phyloP scores from a whole-genome alignment of 2,888 invertebrate genomes.

The Acanthopleura granulata region DNA sequence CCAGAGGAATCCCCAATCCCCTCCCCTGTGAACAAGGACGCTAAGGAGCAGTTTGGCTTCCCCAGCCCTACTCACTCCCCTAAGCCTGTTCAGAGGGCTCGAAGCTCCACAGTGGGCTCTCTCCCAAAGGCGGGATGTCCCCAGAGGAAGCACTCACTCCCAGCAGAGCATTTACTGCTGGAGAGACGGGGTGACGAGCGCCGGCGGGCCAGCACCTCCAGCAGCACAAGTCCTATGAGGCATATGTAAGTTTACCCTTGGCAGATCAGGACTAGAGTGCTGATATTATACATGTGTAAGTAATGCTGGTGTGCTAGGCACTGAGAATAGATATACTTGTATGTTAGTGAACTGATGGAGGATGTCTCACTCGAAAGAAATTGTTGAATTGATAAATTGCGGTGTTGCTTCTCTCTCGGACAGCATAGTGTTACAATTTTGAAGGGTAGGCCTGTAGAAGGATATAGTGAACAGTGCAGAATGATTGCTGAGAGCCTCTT shows the following conservation, averaged over 20 bases:
- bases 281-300: no score
- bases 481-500: no score
- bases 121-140: slow-evolving; percentile 34
- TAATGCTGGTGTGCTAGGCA: no score
- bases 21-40: slow-evolving; percentile 47
- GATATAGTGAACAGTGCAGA: no score
- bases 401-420: no score
- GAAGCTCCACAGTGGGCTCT: slow-evolving; percentile 57
- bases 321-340: no score
- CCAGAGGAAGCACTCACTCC: slow-evolving; percentile 14
- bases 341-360: no score
- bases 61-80: slow-evolving; percentile 40
- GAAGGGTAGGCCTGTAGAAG: no score
- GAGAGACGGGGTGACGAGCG: slow-evolving; percentile 34
- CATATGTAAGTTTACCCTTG: slow-evolving; percentile 62
- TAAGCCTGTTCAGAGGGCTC: slow-evolving; percentile 38
- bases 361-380: no score
- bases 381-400: no score
- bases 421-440: no score
- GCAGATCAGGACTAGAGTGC: no score
- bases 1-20: slow-evolving; percentile 56
- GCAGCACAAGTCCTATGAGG: slow-evolving; percentile 67
- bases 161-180: slow-evolving; percentile 27
- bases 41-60: slow-evolving; percentile 42
- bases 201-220: slow-evolving; percentile 31